Percentiles rank a stretch among this genome's conserved stretches.
Conservation (phyloP, 2,797 vertebrate species). For the Pseudomugil gertrudae region DNA sequence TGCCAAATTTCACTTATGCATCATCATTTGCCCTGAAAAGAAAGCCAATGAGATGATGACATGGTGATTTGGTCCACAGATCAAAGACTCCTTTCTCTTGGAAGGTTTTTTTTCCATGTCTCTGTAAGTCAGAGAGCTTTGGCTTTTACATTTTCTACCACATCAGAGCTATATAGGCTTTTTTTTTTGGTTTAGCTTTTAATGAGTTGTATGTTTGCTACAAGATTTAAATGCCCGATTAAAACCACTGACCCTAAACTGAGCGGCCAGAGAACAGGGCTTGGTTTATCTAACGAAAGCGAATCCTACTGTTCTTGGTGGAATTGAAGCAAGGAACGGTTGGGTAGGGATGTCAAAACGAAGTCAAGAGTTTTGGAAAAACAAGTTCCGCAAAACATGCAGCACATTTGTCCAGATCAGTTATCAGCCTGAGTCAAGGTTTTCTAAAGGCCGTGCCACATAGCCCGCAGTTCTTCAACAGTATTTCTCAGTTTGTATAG, state of each 20-base stretch:
- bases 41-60: constrained; percentile 65
- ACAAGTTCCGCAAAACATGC: constrained; percentile 23
- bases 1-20: constrained; percentile 55
- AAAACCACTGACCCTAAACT: constrained; percentile 70
- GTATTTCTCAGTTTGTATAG: constrained; percentile 46
- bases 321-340: background rate
- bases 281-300: constrained; percentile 3
- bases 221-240: constrained; percentile 74
- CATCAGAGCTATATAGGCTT: constrained; percentile 57
- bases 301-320: constrained; percentile 4
- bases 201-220: constrained; percentile 73
- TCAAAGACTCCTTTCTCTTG: constrained; percentile 59
- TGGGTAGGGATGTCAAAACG: constrained; percentile 13
- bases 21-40: constrained; percentile 54
- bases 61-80: constrained; percentile 62
- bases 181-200: constrained; percentile 58
- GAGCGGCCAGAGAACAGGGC: constrained; percentile 52
- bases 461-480: constrained; percentile 49
- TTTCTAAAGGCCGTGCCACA: constrained; percentile 59
- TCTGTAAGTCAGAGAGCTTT: constrained; percentile 39
- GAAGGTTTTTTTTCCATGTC: constrained; percentile 48
- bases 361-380: background rate
- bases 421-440: constrained; percentile 60
- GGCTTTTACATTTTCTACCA: constrained; percentile 69
- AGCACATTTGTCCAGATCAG: constrained; percentile 43